Evolutionary conservation across 2,888 invertebrate genomes (phyloP).

Genomic region (Aplocera efformata): DNA sequence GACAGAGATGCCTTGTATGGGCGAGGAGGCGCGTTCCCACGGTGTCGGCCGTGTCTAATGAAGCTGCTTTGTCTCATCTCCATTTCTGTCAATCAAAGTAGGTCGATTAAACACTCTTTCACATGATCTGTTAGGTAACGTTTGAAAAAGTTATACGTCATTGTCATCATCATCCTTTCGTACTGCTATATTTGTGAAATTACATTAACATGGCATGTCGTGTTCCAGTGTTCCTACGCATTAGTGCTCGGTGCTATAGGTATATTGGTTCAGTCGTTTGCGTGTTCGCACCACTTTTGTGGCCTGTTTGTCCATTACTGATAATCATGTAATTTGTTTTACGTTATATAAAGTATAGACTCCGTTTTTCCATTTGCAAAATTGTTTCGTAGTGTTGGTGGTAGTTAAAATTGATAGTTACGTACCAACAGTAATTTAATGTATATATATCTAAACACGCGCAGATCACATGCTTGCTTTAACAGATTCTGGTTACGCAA

Average conservation of each 20-base stretch:
- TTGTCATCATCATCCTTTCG: slow-evolving; percentile 16
- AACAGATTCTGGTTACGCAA: not conserved
- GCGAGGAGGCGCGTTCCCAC: slow-evolving; percentile 20
- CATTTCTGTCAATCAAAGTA: slow-evolving; percentile 24
- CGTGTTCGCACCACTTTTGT: slow-evolving; percentile 13
- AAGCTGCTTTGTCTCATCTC: slow-evolving; percentile 23
- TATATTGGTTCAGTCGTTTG: slow-evolving; percentile 6
- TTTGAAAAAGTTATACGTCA: slow-evolving; percentile 21
- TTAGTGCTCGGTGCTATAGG: slow-evolving; percentile 1
- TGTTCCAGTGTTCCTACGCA: slow-evolving; percentile 9
- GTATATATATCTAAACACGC: not conserved
- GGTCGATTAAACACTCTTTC: slow-evolving; percentile 11
- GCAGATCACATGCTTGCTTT: not conserved
- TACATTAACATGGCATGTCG: slow-evolving; percentile 12
- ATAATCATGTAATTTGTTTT: slow-evolving; percentile 11
- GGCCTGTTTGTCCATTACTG: slow-evolving; percentile 4
- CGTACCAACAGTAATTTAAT: no score
- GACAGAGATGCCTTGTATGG: slow-evolving; percentile 11
- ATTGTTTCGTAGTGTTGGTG: not conserved
- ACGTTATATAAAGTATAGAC: slow-evolving; percentile 4
- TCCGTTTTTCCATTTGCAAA: slow-evolving; percentile 14
- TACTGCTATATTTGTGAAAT: slow-evolving; percentile 14
- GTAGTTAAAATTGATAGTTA: no score
- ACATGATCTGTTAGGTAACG: slow-evolving; percentile 15
- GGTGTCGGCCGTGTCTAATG: slow-evolving; percentile 16